phyloP scores from a whole-genome alignment of 2,113 vertebrate species.

The Prolemur simus region DNA sequence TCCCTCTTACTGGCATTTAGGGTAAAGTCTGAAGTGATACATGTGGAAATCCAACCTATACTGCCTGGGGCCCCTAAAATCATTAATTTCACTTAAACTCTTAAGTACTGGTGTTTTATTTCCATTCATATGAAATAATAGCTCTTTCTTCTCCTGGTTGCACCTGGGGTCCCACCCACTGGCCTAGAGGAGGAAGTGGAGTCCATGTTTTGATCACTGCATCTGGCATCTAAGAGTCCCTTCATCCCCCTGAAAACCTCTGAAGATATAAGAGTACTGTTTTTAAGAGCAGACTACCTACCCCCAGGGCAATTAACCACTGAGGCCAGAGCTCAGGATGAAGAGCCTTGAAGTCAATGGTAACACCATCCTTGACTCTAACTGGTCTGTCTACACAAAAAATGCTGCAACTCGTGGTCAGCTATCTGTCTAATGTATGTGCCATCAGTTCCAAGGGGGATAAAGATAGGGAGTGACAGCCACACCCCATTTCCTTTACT shows the following conservation, averaged over 20 bases:
- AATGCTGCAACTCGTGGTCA: background rate
- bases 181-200: background rate
- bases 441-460: background rate
- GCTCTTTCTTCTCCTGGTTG: slow-evolving; percentile 46
- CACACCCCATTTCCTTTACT: background rate
- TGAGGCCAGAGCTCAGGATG: background rate
- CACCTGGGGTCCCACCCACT: background rate
- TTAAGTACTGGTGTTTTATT: slow-evolving; percentile 66
- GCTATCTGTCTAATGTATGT: background rate
- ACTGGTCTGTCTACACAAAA: background rate
- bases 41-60: slow-evolving; percentile 13
- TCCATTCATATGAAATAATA: slow-evolving; percentile 57
- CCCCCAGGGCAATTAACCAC: background rate
- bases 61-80: slow-evolving; percentile 32
- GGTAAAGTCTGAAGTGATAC: background rate
- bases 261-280: background rate
- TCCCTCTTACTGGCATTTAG: background rate
- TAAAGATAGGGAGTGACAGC: background rate
- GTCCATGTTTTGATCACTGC: background rate
- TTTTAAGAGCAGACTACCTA: background rate
- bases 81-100: slow-evolving; percentile 67
- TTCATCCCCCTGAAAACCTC: background rate
- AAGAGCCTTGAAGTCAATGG: background rate
- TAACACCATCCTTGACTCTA: background rate
- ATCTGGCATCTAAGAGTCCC: background rate